These are phyloP conservation scores for Periophthalmus magnuspinnatus DNA, from an alignment of 2,797 vertebrate species.

Conservation along the genomic window DNA sequence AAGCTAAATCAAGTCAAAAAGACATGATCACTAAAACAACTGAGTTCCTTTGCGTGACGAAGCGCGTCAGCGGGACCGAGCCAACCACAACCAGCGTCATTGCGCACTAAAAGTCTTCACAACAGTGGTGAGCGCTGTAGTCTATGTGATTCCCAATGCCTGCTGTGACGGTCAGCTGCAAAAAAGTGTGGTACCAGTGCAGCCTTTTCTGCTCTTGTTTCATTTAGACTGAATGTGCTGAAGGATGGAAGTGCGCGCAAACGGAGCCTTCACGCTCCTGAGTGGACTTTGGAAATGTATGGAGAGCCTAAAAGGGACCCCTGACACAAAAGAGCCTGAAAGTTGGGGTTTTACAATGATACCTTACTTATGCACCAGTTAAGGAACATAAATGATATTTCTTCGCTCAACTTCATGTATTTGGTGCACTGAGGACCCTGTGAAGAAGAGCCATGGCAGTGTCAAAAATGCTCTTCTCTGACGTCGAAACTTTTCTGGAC, in stretches of 20 bases:
- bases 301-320: constrained; percentile 39
- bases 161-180: constrained; percentile 9
- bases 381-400: constrained; percentile 69
- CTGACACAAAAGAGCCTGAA: constrained; percentile 38
- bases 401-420: constrained; percentile 51
- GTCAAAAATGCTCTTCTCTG: constrained; percentile 85
- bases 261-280: constrained; percentile 52
- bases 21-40: constrained; percentile 46
- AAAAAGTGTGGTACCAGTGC: neutral
- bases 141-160: constrained; percentile 35
- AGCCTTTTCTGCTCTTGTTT: constrained; percentile 11
- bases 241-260: constrained; percentile 49
- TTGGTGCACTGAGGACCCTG: constrained; percentile 60
- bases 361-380: constrained; percentile 29
- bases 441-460: constrained; percentile 77
- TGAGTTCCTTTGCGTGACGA: constrained; percentile 65
- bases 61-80: constrained; percentile 63
- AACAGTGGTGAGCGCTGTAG: constrained; percentile 50
- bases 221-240: constrained; percentile 25
- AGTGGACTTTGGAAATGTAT: constrained; percentile 41
- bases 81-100: constrained; percentile 72
- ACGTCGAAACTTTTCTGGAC: constrained; percentile 97
- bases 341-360: constrained; percentile 47
- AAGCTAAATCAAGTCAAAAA: constrained; percentile 44
- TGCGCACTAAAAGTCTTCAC: constrained; percentile 59